Base-by-base conservation (phyloP, 1,140 invertebrate species). In the Drosophila pandora region DNA sequence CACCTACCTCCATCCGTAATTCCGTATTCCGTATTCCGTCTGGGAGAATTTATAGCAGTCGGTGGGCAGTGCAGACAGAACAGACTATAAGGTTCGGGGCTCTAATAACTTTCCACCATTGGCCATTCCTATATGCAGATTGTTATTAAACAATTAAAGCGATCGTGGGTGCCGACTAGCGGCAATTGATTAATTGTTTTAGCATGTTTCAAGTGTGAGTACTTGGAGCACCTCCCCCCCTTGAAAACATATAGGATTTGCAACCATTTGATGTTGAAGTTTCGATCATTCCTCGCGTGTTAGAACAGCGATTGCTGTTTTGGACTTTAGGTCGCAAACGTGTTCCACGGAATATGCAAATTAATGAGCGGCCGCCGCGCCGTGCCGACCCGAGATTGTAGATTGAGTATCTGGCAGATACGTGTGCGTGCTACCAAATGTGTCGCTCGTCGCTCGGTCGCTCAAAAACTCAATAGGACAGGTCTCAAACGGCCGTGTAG, bases 41-140 rank as follows among this genome's bases (percentile, higher is more conserved):
- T n/a, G 47, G 37, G 32, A 70, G 76, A 83, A 88, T 88, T 88
- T 89, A 88, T 88, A 89, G 84, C 76, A 79, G 62, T 71, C 76
- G 63, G 83, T 88, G 84, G 83, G 83, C 83, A 88, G 83, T 79
- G 83, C 72, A 83, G 75, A 83, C 83, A 78, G 58, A 62, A 62
- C 55, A 50, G n/a, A 52, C 34, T 1, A 1, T 17, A 17, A 17
- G 53, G 43, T 45, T 21, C 39, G 39, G n/a, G 39, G 3, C 39
- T 45, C 17, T 8, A 54, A 79, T 62, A 59, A 80, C 80, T 79
- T 82, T 80, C 60, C 61, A 52, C 68, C 1, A 53, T 53, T 63
- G 49, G 59, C 34, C 70, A 50, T 74, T 54, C 58, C 55, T 54
- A 45, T 56, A 68, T 83, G 64, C 37, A 53, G 39, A 59, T 37